Conservation (phyloP, 2,888 invertebrate genomes). For the Eupeodes latifasciatus region DNA sequence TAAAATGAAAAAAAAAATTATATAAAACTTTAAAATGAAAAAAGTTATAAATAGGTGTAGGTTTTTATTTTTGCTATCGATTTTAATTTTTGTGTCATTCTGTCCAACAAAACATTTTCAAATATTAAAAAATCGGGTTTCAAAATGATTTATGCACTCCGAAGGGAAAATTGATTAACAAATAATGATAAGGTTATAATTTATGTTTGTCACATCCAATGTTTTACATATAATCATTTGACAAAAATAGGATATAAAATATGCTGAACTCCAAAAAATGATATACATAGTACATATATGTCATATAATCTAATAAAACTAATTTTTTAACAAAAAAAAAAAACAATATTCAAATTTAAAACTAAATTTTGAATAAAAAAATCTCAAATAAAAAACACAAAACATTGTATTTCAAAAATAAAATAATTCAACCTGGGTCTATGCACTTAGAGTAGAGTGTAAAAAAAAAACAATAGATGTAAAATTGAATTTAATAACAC, state of each 20-base stretch:
- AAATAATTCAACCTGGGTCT: not conserved
- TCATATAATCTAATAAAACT: constrained; percentile 72
- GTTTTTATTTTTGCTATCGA: constrained; percentile 30
- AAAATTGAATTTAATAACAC: constrained; percentile 21
- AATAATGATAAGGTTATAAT: constrained; percentile 53
- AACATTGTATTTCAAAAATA: constrained; percentile 61
- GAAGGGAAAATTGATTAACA: constrained; percentile 36
- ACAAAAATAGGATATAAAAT: constrained; percentile 40
- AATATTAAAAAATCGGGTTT: constrained; percentile 1
- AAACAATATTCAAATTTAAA: constrained; percentile 77
- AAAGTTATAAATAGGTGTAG: constrained; percentile 47
- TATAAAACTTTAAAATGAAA: constrained; percentile 73
- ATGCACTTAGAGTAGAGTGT: constrained; percentile 23
- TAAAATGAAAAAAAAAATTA: constrained; percentile 75
- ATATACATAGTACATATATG: constrained; percentile 28
- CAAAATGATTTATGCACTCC: constrained; percentile 59
- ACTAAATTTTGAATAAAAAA: constrained; percentile 53
- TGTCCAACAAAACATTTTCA: constrained; percentile 13
- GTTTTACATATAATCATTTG: constrained; percentile 10
- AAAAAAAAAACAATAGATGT: not conserved
- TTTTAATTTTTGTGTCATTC: constrained; percentile 40
- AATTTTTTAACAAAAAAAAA: constrained; percentile 55
- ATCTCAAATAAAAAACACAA: constrained; percentile 72
- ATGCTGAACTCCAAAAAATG: constrained; percentile 74
- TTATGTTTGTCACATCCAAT: constrained; percentile 60